Conservation (phyloP, 2,797 vertebrate species). For the Pempheris klunzingeri region DNA sequence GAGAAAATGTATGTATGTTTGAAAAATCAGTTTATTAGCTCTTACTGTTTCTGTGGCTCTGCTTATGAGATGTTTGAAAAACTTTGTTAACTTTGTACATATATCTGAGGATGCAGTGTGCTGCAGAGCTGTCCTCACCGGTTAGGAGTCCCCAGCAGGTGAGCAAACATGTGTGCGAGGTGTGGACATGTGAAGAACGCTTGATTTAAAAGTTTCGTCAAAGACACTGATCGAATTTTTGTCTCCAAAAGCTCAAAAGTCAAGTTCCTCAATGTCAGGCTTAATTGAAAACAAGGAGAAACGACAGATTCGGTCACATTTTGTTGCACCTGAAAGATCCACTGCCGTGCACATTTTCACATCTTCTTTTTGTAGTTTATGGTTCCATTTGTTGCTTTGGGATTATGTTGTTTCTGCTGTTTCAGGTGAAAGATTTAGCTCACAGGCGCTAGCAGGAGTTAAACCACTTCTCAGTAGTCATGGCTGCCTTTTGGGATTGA, state of each 20-base stretch:
- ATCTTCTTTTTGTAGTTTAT: neutral
- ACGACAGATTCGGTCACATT: neutral
- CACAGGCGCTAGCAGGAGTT: neutral
- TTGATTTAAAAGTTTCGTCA: neutral
- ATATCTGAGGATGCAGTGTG: neutral
- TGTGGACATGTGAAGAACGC: neutral
- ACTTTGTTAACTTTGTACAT: neutral
- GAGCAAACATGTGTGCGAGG: neutral
- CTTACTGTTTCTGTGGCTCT: neutral
- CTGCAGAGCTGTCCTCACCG: constrained; percentile 16
- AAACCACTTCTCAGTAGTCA: neutral
- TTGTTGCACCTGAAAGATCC: neutral
- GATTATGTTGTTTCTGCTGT: neutral
- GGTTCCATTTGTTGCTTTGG: neutral
- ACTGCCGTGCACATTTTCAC: neutral
- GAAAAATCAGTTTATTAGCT: neutral
- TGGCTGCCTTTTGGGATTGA: neutral
- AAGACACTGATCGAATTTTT: neutral
- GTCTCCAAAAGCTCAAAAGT: neutral
- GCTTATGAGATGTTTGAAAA: neutral
- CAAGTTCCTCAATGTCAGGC: neutral
- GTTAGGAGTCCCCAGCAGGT: constrained; percentile 12
- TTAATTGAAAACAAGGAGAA: neutral
- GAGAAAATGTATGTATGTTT: neutral
- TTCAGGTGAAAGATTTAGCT: neutral